Base-by-base conservation (phyloP, 2,888 invertebrate genomes). In the Temnothorax rugatulus region DNA sequence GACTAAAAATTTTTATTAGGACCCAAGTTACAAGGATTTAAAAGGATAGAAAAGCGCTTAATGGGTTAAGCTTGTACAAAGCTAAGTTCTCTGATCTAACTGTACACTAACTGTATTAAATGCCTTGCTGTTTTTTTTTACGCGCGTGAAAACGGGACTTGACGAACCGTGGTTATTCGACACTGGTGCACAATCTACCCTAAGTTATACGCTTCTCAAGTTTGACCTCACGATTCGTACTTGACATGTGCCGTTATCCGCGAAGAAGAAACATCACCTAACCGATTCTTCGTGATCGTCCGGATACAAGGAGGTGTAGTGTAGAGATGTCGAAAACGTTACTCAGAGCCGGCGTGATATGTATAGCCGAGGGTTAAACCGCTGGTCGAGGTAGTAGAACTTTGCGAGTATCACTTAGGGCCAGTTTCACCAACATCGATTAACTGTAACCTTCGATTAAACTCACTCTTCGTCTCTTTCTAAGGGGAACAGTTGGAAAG, bases 251-350 rank as follows among this genome's bases (percentile, higher is more conserved):
- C 21, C 15, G 29, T 54, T 64, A 64, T 77, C n/a, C 13, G 66
- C 59, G 47, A 50, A 47, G 69, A 47, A 71, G 38, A 71, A 71
- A 59, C 71, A 41, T 77, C 52, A 52, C 21, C 41, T 25, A 63
- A 50, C 52, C 5, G 75, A 82, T 71, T 71, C 18, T 21, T 52
- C 52, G 15, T n/a, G 61, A 74, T 50, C 61, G 18, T 75, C 41
- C 50, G 29, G 63, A 74, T 82, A 82, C 52, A 82, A 74, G 64
- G 76, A 75, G 76, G 82, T 82, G 76, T 82, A 81, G 71, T 71
- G 44, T 77, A 69, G 57, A 79, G 54, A 47, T 69, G 57, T 79
- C 57, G 13, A 63, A 82, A 82, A 74, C 29, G 41, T 64, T 63
- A 63, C 52, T 82, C 82, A 57, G 61, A 74, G n/a, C 44, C n/a